Evolutionary conservation across 2,888 invertebrate species (phyloP).

Genomic region (Pyrrhosoma nymphula): DNA sequence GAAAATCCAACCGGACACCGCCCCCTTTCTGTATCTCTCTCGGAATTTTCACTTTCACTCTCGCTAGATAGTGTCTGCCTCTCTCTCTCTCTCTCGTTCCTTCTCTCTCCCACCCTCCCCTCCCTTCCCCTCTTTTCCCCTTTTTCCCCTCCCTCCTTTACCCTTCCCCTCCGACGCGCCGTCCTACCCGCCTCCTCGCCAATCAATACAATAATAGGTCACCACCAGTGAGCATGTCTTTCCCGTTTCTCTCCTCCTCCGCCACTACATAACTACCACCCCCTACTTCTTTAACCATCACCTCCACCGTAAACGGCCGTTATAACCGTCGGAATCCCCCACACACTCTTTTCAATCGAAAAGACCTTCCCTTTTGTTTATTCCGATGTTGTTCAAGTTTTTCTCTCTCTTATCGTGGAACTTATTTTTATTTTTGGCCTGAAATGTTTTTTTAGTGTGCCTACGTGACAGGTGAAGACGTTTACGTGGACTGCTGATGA

Average conservation of each 20-base stretch:
- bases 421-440: no score
- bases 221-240: constrained; percentile 56
- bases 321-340: neutral
- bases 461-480: no score
- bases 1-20: constrained; percentile 21
- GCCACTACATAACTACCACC: neutral
- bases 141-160: neutral
- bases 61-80: constrained; percentile 45
- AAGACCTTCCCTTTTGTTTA: constrained; percentile 11
- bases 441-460: no score
- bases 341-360: neutral
- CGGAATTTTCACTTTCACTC: constrained; percentile 59
- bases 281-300: neutral
- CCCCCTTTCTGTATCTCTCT: constrained; percentile 1
- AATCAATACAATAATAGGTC: constrained; percentile 66
- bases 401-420: neutral
- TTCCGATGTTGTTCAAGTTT: neutral
- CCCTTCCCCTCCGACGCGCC: neutral
- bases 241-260: neutral
- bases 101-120: no score
- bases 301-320: neutral
- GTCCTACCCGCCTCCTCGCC: constrained; percentile 53
- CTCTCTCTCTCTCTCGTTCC: neutral
- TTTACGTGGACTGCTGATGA: no score
- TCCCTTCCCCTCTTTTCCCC: no score